These are phyloP conservation scores for Nephrotoma guestfalica DNA, from an alignment of 2,888 invertebrate genomes.

Conservation along the genomic window DNA sequence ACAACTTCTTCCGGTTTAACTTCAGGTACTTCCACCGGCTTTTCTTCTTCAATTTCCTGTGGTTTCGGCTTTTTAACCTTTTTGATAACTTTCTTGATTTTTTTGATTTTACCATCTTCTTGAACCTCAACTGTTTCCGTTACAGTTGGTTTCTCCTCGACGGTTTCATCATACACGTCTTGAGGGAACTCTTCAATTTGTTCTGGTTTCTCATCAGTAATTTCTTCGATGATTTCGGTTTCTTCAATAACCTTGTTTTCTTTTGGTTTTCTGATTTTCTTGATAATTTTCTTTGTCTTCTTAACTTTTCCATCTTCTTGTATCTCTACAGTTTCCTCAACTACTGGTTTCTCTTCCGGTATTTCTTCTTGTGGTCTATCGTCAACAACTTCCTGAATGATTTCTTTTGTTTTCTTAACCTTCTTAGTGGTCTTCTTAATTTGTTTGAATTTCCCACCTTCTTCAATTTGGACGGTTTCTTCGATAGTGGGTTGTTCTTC, in stretches of 20 bases:
- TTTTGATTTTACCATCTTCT: neutral
- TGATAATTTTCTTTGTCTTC: neutral
- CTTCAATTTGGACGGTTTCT: neutral
- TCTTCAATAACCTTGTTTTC: neutral
- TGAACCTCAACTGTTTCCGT: neutral
- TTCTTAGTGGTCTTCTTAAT: neutral
- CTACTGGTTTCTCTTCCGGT: neutral
- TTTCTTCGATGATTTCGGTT: neutral
- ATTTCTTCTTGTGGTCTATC: neutral
- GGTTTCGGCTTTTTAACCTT: neutral
- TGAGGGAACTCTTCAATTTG: neutral
- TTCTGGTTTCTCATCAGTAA: neutral
- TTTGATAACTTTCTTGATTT: neutral
- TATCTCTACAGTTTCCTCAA: neutral
- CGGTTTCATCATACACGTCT: neutral
- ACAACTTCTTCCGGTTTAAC: neutral
- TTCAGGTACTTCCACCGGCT: neutral
- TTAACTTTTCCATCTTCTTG: neutral
- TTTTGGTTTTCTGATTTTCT: neutral
- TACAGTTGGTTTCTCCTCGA: neutral
- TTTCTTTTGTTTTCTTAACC: neutral
- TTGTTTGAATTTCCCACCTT: neutral
- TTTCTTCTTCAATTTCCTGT: neutral
- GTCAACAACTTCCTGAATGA: neutral
- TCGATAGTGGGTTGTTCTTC: constrained; percentile 11